Conservation (phyloP, 2,113 vertebrate species). For the Oophaga pumilio region DNA sequence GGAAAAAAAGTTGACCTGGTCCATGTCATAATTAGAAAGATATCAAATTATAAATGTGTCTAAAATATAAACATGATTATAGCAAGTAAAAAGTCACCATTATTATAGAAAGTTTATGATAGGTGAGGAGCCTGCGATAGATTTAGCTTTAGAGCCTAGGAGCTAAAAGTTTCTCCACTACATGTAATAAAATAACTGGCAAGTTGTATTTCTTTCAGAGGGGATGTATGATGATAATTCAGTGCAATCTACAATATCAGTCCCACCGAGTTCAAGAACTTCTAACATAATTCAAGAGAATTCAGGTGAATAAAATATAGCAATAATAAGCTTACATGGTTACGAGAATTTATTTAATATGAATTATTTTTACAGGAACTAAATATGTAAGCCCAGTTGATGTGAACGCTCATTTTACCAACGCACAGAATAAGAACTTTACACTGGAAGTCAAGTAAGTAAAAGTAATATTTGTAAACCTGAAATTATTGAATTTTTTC, state of each 20-base stretch:
- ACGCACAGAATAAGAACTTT: background rate
- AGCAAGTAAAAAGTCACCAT: too few relatives aligned
- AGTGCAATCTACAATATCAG: background rate
- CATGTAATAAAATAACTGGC: too few relatives aligned
- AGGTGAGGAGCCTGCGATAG: too few relatives aligned
- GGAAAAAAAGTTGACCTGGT: too few relatives aligned
- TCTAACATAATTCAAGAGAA: background rate
- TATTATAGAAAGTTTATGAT: too few relatives aligned
- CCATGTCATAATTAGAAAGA: too few relatives aligned
- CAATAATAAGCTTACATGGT: background rate
- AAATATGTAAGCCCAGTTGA: background rate
- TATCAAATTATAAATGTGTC: too few relatives aligned
- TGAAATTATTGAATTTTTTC: too few relatives aligned
- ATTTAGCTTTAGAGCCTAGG: too few relatives aligned
- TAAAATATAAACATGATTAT: too few relatives aligned
- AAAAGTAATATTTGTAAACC: background rate
- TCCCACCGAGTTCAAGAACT: background rate
- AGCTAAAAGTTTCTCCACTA: too few relatives aligned
- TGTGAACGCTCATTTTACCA: background rate
- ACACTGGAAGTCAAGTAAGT: background rate
- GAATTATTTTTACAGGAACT: background rate
- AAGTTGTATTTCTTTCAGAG: background rate
- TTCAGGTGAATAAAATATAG: background rate
- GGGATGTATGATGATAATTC: background rate
- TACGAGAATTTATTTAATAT: background rate